Evolutionary conservation across 2,888 invertebrate genomes (phyloP), one percentile per base, ranked within the genome.

Genomic region (Phlogophora meticulosa): DNA sequence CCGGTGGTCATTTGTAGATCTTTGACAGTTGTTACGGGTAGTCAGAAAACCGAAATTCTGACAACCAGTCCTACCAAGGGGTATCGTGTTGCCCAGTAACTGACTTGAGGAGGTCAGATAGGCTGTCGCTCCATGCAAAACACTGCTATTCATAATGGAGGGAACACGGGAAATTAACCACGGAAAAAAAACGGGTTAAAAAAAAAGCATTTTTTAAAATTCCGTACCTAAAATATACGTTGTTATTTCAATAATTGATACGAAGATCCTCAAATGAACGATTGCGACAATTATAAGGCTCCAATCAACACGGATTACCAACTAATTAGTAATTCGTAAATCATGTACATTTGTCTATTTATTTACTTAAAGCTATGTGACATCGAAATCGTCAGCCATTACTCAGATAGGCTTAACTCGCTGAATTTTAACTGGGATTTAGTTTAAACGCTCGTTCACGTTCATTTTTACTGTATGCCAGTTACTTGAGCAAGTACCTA

Each of bases 371-470:
- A 88, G 90, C 90, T 91, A 90, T 89, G 92, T 91, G 89, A 87
- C 87, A 69, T 72, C 76, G 79, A 78, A 86, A 86, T 84, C 80
- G 86, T 76, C 85, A 74, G 83, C 90, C 89, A 93, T 94, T 92
- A 93, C 87, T 93, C 93, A 93, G 86, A 72, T 67, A 75, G 90
- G 92, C 82, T 93, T 92, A 93, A 90, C 91, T 91, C 90, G 90
- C 87, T 92, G 92, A 93, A 92, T 93, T 94, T 93, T 92, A 93
- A 93, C 92, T 85, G 90, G 90, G 90, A 87, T 90, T 92, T 90
- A 86, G 88, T 87, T 72, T 78, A 40, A 63, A 61, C 77, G 81
- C 64, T 62, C 82, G 86, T 89, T 92, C 80, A 63, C 32, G 11
- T 22, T 36, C 32, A 17, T 10, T 7, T 22, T 20, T 1, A 36